phyloP scores from a whole-genome alignment of 2,888 invertebrate species.

The Cantharis rustica region DNA sequence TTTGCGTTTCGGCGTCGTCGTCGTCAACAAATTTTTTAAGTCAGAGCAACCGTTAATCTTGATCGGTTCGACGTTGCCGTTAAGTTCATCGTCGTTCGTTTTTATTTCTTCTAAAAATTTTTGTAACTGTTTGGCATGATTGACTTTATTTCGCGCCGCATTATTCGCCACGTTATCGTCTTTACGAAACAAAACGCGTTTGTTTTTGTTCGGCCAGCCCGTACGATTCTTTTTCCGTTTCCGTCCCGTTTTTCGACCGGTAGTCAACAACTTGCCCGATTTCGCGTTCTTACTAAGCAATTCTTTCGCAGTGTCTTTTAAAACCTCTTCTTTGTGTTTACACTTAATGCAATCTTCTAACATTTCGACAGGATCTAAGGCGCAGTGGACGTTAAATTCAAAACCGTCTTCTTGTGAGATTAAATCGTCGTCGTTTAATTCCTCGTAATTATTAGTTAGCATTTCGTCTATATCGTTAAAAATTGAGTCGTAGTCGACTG shows the following conservation, averaged over 20 bases:
- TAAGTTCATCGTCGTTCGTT: conserved; percentile 19
- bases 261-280: conserved; percentile 19
- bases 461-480: conserved; percentile 57
- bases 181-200: conserved; percentile 35
- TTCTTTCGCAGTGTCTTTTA: neutral
- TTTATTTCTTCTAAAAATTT: conserved; percentile 29
- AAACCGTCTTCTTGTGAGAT: conserved; percentile 57
- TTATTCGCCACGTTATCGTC: conserved; percentile 41
- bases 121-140: conserved; percentile 26
- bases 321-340: conserved; percentile 8
- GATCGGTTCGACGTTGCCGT: conserved; percentile 17
- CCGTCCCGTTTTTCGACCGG: conserved; percentile 49
- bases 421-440: conserved; percentile 56
- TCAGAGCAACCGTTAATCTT: conserved; percentile 16
- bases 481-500: conserved; percentile 52
- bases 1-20: conserved; percentile 11
- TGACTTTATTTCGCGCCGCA: conserved; percentile 40
- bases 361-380: conserved; percentile 47
- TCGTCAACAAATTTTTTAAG: conserved; percentile 17
- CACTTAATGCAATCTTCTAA: conserved; percentile 53
- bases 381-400: conserved; percentile 43
- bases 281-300: neutral
- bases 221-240: conserved; percentile 75
- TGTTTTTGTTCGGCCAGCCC: conserved; percentile 75
- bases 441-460: conserved; percentile 46